phyloP scores from a whole-genome alignment of 2,113 vertebrate species.

The Callionymus lyra region DNA sequence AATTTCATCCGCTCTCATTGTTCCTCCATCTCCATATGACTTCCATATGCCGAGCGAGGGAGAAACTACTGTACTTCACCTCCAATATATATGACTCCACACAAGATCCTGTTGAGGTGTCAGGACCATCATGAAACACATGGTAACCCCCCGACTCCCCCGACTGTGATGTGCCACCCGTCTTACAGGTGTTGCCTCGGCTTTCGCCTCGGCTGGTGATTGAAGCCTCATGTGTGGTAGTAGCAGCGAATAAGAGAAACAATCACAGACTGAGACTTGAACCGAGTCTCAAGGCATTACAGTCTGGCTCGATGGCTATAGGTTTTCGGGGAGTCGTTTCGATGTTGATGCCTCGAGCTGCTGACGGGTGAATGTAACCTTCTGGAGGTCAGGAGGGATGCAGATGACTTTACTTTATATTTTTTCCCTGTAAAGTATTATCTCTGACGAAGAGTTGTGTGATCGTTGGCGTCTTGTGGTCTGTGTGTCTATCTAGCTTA shows the following conservation, averaged over 20 bases:
- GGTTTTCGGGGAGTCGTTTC: too few species aligned
- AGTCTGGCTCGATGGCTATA: too few species aligned
- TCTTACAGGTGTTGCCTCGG: constrained; percentile 33
- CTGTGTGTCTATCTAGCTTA: too few species aligned
- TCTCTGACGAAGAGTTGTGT: too few species aligned
- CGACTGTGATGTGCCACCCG: constrained; percentile 19
- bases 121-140: constrained; percentile 31
- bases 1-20: constrained; percentile 43
- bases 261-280: constrained; percentile 5
- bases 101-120: constrained; percentile 36
- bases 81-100: constrained; percentile 34
- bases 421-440: too few species aligned
- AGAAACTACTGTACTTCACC: constrained; percentile 45
- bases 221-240: constrained; percentile 14
- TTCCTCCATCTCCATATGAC: constrained; percentile 46
- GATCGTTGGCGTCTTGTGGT: too few species aligned
- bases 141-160: constrained; percentile 36
- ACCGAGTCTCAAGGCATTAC: background rate
- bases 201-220: background rate
- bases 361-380: too few species aligned
- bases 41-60: constrained; percentile 49
- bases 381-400: too few species aligned
- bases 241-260: background rate
- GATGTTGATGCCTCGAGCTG: too few species aligned
- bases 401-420: too few species aligned